phyloP scores from a whole-genome alignment of 2,113 vertebrate species.

The Cariama cristata region DNA sequence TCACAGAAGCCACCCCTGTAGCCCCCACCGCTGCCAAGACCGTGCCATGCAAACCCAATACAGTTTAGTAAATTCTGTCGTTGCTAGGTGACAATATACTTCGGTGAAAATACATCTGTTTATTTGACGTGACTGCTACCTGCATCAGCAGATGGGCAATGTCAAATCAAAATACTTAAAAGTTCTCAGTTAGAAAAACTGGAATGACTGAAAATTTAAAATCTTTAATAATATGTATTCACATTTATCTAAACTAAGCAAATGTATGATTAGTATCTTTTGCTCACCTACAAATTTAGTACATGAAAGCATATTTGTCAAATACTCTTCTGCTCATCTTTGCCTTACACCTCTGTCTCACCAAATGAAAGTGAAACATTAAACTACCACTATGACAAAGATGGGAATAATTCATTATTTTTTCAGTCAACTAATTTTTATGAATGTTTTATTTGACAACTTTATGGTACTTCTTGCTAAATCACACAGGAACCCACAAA shows the following conservation, averaged over 20 bases:
- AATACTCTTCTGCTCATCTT: not conserved
- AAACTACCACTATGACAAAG: not conserved
- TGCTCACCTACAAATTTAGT: not conserved
- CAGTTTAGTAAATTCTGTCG: not conserved
- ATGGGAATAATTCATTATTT: not conserved
- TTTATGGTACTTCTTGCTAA: not conserved
- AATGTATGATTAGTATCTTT: not conserved
- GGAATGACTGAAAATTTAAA: not conserved
- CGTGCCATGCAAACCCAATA: not conserved
- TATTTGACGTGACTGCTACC: not conserved
- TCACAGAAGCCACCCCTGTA: not conserved
- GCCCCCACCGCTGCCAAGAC: not conserved
- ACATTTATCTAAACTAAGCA: not conserved
- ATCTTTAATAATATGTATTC: not conserved
- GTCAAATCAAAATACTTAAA: not conserved
- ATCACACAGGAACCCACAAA: not conserved
- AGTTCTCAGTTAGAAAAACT: not conserved
- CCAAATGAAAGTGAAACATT: not conserved
- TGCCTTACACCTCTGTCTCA: not conserved
- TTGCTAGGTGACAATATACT: not conserved
- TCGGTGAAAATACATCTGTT: not conserved
- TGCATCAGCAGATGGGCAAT: not conserved
- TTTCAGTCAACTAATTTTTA: not conserved
- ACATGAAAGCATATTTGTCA: not conserved
- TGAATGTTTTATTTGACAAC: not conserved